A percentile compares a stretch with the other conserved stretches of the same genome.
These are phyloP conservation scores for Chelonoidis abingdonii DNA, from an alignment of 2,113 vertebrate genomes.

Conservation along the genomic window DNA sequence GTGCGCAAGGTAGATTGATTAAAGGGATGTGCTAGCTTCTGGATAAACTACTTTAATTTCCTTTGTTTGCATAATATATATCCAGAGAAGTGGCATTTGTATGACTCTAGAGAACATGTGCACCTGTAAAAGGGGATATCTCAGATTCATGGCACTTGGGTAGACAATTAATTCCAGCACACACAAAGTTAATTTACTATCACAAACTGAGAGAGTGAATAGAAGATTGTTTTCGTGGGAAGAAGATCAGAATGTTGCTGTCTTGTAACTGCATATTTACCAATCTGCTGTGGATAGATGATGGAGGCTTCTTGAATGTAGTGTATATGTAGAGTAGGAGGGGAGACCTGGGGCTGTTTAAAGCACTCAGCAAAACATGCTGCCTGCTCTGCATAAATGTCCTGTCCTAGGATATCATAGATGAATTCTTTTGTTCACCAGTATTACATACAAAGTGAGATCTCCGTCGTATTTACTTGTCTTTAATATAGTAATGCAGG, in stretches of 20 bases:
- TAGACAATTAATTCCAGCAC: neutral
- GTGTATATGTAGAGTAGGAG: neutral
- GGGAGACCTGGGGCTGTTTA: neutral
- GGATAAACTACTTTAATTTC: neutral
- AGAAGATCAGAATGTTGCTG: neutral
- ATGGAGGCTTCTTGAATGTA: neutral
- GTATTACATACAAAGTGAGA: neutral
- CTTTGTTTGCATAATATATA: too few species aligned
- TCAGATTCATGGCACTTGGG: neutral
- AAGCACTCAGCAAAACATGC: neutral
- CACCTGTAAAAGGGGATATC: neutral
- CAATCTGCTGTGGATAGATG: neutral
- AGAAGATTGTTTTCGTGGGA: neutral
- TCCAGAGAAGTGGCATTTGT: neutral
- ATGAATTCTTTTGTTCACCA: neutral
- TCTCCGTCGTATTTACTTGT: neutral
- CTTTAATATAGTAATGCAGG: neutral
- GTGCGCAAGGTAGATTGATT: neutral
- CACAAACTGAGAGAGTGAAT: fast-evolving
- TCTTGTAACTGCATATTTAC: neutral
- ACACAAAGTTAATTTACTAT: neutral
- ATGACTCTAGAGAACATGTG: neutral
- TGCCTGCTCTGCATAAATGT: neutral
- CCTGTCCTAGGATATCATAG: neutral
- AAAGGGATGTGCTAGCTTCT: fast-evolving